These are phyloP conservation scores for Myiozetetes cayanensis DNA, from an alignment of 2,113 vertebrate species.

Conservation along the genomic window DNA sequence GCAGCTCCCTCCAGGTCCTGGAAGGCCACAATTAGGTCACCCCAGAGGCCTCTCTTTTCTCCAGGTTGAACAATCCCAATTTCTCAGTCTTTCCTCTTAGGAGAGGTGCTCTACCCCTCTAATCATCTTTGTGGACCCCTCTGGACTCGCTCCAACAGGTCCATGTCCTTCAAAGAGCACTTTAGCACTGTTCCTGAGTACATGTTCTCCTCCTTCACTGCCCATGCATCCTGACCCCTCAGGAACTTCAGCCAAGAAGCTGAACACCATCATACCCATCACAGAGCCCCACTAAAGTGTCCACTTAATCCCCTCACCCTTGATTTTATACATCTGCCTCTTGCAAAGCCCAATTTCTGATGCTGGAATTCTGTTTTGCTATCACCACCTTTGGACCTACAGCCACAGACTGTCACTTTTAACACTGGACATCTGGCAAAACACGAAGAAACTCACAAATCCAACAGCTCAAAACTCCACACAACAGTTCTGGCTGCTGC, in stretches of 20 bases:
- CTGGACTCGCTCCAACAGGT: background rate
- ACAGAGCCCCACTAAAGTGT: background rate
- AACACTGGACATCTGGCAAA: background rate
- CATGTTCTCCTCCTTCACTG: background rate
- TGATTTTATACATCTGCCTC: background rate
- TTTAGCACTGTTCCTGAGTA: fast-evolving
- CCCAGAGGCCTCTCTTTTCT: background rate
- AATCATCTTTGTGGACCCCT: too few relatives aligned
- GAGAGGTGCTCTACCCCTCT: background rate
- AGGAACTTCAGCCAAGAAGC: background rate
- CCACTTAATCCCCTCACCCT: background rate
- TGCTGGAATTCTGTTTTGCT: background rate
- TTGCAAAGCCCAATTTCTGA: background rate
- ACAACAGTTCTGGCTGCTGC: background rate
- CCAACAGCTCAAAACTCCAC: background rate
- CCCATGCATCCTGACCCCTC: background rate
- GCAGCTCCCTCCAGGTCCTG: background rate
- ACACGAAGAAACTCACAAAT: background rate
- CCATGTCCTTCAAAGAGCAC: background rate
- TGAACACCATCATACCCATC: background rate
- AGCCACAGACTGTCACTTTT: background rate
- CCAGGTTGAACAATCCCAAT: background rate
- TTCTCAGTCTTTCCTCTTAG: background rate
- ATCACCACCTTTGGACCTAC: background rate
- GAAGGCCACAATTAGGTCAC: background rate